phyloP scores from a whole-genome alignment of 2,797 vertebrate genomes.

The Cephalopachus bancanus region DNA sequence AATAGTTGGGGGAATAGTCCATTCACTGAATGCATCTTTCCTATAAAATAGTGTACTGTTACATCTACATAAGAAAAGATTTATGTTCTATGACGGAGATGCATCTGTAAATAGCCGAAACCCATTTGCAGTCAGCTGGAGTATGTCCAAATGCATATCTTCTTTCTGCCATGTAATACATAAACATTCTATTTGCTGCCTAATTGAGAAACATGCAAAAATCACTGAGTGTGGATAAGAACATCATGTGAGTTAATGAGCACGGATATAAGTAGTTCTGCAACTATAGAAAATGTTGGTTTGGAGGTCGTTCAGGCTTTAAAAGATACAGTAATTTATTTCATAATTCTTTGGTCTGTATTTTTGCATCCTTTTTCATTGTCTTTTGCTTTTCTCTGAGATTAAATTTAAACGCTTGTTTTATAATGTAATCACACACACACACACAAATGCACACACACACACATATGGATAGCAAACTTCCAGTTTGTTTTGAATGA shows the following conservation, averaged over 20 bases:
- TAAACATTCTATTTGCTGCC: fast-evolving
- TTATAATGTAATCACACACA: not conserved
- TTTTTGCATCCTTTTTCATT: not conserved
- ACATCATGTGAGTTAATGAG: not conserved
- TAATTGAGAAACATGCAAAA: not conserved
- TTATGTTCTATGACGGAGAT: fast-evolving
- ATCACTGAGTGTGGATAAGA: not conserved
- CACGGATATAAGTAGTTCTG: not conserved
- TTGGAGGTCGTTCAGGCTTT: not conserved
- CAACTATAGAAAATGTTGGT: not conserved
- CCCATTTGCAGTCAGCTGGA: fast-evolving
- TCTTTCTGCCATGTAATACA: not conserved
- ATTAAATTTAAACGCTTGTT: constrained; percentile 13
- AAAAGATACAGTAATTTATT: not conserved
- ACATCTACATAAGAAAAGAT: not conserved
- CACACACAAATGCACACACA: not conserved
- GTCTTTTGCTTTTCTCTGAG: not conserved
- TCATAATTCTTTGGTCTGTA: not conserved
- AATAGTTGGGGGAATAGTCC: not conserved
- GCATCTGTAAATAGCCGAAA: not conserved
- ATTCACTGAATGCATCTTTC: not conserved
- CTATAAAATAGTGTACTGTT: not conserved
- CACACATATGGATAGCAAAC: not conserved
- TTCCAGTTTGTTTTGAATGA: not conserved
- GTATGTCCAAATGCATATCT: not conserved